phyloP scores from a whole-genome alignment of 2,888 invertebrate genomes.

The Empis livida region DNA sequence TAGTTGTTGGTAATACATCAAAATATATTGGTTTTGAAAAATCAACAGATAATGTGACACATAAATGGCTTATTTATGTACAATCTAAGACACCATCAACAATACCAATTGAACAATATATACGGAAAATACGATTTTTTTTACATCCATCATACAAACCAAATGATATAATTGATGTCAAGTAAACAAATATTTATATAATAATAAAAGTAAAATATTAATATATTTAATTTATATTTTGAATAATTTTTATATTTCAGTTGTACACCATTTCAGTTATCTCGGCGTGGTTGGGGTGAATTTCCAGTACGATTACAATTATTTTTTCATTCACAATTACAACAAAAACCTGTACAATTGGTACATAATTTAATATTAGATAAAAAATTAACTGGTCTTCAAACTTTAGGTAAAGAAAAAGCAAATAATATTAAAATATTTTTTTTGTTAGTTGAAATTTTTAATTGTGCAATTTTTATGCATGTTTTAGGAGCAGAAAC shows the following conservation, averaged over 20 bases:
- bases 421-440: background rate
- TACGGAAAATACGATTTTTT: constrained; percentile 63
- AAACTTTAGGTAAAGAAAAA: constrained; percentile 51
- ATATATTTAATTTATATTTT: background rate
- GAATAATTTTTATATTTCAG: constrained; percentile 29
- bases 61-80: constrained; percentile 86
- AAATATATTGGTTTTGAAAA: constrained; percentile 63
- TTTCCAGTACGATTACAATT: constrained; percentile 72
- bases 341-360: constrained; percentile 67
- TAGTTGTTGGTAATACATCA: constrained; percentile 58
- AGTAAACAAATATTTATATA: constrained; percentile 38
- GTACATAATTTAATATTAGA: constrained; percentile 72
- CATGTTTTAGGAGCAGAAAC: constrained; percentile 59
- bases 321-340: constrained; percentile 53
- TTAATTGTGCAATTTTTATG: constrained; percentile 1
- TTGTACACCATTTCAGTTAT: constrained; percentile 68
- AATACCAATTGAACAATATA: constrained; percentile 45
- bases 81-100: constrained; percentile 52
- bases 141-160: constrained; percentile 80
- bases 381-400: constrained; percentile 66
- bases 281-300: constrained; percentile 85
- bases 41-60: constrained; percentile 53
- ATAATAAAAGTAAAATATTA: background rate
- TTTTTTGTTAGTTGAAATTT: background rate
- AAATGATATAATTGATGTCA: constrained; percentile 68